Base-by-base conservation (phyloP, 2,113 vertebrate species). In the Paramisgurnus dabryanus region DNA sequence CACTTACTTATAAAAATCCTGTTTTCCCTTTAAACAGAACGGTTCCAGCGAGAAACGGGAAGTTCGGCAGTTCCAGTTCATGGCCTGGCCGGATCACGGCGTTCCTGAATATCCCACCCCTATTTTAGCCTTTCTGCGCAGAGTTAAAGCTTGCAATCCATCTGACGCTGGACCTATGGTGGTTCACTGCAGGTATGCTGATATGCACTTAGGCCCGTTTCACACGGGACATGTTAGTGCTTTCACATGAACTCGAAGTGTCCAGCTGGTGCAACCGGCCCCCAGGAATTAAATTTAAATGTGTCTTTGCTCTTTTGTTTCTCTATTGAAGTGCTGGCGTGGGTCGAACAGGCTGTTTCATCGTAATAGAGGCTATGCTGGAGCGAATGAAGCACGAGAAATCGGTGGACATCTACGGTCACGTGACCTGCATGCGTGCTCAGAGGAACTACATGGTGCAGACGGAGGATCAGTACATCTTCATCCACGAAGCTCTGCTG, bases 361-460 rank as follows among this genome's bases (percentile, higher is more conserved):
- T 99, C 0, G 95, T 97, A 17, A 98, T 96, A 0, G 96, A 98
- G 0, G 96, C 97, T 88, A 98, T 99, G 97, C 90, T 99, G 87
- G 97, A 99, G 90, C 92, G 96, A 50, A 95, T 98, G 92, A 97
- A 96, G 53, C 95, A 97, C 0, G 96, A 98, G 92, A 96, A 96
- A 88, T 94, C 95, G 0, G 96, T 98, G 34, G 97, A 99, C 89
- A 94, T 98, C 88, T 98, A 98, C 0, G 97, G 97, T 73, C 95
- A 98, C 0, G 96, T 99, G 91, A 99, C 96, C 0, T 96, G 96
- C 89, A 98, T 99, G 95, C 93, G 98, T 9, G 93, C 98, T 0
- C 97, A 99, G 91, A 93, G 98, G 81, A 99, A 99, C 92, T 99
- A 99, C 91, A 99, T 98, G 97, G 97, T 99, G 64, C 97, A 99